Conservation (phyloP, 2,113 vertebrate species). For the Pavo muticus region DNA sequence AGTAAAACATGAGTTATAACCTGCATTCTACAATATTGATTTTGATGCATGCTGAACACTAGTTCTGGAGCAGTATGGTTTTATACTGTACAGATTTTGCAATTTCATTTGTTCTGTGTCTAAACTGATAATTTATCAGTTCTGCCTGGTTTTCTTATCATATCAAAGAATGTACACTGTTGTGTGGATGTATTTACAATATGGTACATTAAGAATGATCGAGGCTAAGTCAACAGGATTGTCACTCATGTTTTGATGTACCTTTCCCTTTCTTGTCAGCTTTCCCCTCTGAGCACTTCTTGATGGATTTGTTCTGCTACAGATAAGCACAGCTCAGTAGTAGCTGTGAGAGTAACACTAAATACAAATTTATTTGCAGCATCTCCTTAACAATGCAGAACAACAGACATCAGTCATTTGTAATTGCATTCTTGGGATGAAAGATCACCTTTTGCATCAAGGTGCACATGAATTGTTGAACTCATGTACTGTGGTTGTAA, state of each 20-base stretch:
- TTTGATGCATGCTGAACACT: neutral
- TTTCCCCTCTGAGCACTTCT: neutral
- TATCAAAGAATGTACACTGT: neutral
- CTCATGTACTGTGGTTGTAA: neutral
- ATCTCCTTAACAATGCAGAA: neutral
- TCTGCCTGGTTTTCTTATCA: neutral
- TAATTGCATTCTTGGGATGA: neutral
- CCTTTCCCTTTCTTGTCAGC: neutral
- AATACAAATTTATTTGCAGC: neutral
- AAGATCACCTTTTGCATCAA: neutral
- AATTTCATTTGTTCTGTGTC: neutral
- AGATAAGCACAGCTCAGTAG: neutral
- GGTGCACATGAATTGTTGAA: neutral
- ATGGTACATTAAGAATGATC: neutral
- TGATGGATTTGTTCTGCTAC: neutral
- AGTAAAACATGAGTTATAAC: neutral
- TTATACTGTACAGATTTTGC: neutral
- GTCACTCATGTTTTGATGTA: conserved; percentile 30
- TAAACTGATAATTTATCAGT: neutral
- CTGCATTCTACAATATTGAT: neutral
- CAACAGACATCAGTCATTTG: neutral
- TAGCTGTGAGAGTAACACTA: neutral
- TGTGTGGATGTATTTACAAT: neutral
- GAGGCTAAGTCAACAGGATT: neutral
- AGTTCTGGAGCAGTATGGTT: neutral